Conservation (phyloP, 2,888 invertebrate species). For the Tetranychus truncatus region DNA sequence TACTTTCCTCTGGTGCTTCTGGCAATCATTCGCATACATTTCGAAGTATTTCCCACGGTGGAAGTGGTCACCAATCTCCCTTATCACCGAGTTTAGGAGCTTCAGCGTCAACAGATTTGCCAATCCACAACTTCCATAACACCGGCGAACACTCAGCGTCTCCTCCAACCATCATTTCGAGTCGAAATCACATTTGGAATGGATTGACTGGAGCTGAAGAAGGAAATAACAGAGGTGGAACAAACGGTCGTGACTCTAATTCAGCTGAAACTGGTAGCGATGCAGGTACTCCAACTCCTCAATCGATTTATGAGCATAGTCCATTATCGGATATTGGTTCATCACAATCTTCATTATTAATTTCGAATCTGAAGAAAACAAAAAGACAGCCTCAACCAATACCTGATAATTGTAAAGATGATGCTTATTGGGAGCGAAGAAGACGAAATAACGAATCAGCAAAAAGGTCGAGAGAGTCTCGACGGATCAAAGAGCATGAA, state of each 20-base stretch:
- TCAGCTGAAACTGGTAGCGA: neutral
- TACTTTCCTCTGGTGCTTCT: neutral
- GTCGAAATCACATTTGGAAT: neutral
- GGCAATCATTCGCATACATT: neutral
- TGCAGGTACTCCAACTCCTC: neutral
- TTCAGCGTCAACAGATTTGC: neutral
- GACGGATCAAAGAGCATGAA: slow-evolving; percentile 33
- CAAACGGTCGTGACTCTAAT: neutral
- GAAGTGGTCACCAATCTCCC: neutral
- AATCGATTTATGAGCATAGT: neutral
- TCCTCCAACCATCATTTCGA: neutral
- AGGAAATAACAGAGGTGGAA: neutral
- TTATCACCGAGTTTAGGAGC: neutral
- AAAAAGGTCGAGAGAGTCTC: slow-evolving; percentile 32
- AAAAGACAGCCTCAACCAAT: slow-evolving; percentile 22
- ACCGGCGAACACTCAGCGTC: neutral
- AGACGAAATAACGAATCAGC: slow-evolving; percentile 35
- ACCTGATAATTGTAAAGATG: slow-evolving; percentile 29
- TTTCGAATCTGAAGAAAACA: slow-evolving; percentile 13
- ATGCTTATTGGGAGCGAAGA: slow-evolving; percentile 32
- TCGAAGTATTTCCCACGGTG: neutral
- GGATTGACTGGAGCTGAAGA: neutral
- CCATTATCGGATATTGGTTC: neutral
- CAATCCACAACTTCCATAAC: neutral
- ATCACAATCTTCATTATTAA: slow-evolving; percentile 5